phyloP scores from a whole-genome alignment of 92 coral and sea anemone species.

The Actinostola sp. region DNA sequence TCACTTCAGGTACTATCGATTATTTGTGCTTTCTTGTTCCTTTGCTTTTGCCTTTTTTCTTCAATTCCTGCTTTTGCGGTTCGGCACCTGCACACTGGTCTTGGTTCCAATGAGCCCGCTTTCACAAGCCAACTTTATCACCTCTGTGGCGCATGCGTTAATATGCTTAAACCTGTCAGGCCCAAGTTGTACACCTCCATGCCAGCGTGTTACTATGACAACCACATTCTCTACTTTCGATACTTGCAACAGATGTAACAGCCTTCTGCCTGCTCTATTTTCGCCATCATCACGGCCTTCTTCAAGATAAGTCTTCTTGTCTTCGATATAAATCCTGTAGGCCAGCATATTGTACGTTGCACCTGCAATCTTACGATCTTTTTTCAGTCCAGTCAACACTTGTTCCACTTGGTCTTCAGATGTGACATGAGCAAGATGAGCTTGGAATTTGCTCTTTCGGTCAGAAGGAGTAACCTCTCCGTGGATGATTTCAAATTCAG shows the following conservation, averaged over 20 bases:
- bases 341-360: constrained; percentile 89
- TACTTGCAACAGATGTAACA: constrained; percentile 75
- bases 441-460: constrained; percentile 91
- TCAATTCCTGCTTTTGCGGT: too few species aligned
- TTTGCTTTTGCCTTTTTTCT: too few species aligned
- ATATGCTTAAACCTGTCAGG: constrained; percentile 93
- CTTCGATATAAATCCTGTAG: constrained; percentile 68
- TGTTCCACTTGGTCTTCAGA: constrained; percentile 62
- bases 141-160: constrained; percentile 79
- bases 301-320: constrained; percentile 55
- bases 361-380: constrained; percentile 75
- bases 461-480: constrained; percentile 89
- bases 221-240: constrained; percentile 69
- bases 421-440: constrained; percentile 71
- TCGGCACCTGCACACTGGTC: too few species aligned
- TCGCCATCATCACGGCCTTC: constrained; percentile 92
- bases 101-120: background rate
- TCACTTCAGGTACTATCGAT: too few species aligned
- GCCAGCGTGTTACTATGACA: constrained; percentile 89
- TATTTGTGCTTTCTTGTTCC: too few species aligned
- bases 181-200: constrained; percentile 81
- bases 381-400: constrained; percentile 68
- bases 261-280: constrained; percentile 78
- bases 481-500: constrained; percentile 46
- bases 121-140: constrained; percentile 45